phyloP scores from a whole-genome alignment of 2,113 vertebrate species.

The Chaetops frenatus region DNA sequence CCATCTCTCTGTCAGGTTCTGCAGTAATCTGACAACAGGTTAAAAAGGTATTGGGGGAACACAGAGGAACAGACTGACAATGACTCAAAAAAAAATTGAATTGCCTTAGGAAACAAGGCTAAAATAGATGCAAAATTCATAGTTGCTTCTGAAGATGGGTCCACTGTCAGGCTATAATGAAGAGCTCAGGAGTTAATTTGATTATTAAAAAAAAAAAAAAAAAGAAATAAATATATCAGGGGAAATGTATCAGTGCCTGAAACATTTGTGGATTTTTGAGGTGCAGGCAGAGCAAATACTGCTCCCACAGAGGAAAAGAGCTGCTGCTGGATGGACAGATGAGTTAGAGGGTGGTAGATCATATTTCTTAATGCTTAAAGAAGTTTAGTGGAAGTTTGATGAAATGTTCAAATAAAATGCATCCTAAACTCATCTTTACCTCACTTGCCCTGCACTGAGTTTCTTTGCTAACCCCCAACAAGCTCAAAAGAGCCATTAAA shows the following conservation, averaged over 20 bases:
- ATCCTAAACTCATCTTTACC: background rate
- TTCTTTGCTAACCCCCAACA: background rate
- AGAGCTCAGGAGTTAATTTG: background rate
- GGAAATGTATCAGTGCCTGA: background rate
- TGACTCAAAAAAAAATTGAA: background rate
- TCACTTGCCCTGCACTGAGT: background rate
- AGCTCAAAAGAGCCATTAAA: background rate
- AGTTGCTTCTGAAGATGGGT: background rate
- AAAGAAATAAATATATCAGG: background rate
- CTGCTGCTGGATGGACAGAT: background rate
- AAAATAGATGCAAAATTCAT: background rate
- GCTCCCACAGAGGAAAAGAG: background rate
- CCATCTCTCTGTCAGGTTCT: background rate
- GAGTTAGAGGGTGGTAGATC: background rate
- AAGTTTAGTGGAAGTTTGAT: background rate
- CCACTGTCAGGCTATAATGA: background rate
- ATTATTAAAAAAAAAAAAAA: background rate
- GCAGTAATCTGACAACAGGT: background rate
- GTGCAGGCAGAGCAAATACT: background rate
- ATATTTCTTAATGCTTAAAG: background rate
- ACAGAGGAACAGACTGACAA: background rate
- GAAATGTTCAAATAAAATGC: background rate
- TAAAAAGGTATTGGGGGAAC: background rate
- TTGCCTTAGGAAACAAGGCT: background rate
- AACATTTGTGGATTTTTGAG: background rate